Percentiles rank a stretch among this genome's conserved stretches.
These are phyloP conservation scores for Solea solea DNA, from an alignment of 2,113 vertebrate genomes.

Conservation along the genomic window DNA sequence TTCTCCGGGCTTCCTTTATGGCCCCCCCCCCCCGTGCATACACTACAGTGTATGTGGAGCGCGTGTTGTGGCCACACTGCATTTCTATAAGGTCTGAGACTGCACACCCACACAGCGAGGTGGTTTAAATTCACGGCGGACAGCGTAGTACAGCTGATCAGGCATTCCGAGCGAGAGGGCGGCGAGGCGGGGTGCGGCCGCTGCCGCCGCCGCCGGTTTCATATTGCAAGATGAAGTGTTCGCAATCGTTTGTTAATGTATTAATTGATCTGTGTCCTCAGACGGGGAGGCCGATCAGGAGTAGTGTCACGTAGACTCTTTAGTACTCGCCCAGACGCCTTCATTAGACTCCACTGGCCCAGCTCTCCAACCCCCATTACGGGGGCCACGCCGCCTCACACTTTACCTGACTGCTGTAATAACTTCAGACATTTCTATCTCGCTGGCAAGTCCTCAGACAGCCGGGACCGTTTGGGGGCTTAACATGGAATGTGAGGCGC, in stretches of 20 bases:
- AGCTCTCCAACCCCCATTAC: constrained; percentile 56
- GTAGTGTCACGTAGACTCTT: constrained; percentile 71
- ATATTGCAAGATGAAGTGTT: constrained; percentile 70
- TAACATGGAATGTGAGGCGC: constrained; percentile 58
- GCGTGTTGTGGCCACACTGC: constrained; percentile 2
- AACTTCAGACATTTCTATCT: constrained; percentile 70
- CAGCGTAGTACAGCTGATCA: constrained; percentile 45
- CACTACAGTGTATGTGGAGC: too few species aligned
- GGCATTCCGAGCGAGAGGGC: constrained; percentile 42
- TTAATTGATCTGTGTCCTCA: constrained; percentile 78
- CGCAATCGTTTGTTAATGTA: constrained; percentile 72
- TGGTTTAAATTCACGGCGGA: constrained; percentile 43
- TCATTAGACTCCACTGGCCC: constrained; percentile 71
- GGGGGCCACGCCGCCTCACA: constrained; percentile 44
- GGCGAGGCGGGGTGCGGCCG: too few species aligned
- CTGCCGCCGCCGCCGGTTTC: constrained; percentile 56
- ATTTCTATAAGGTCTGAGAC: constrained; percentile 2
- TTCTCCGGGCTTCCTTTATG: too few species aligned
- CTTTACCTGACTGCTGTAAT: constrained; percentile 71
- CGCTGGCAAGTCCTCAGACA: constrained; percentile 49
- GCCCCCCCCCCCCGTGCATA: too few species aligned
- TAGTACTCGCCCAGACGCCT: constrained; percentile 67
- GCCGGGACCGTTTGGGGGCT: constrained; percentile 55
- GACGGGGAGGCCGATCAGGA: constrained; percentile 59
- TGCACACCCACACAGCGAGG: too few species aligned